These are phyloP conservation scores for Nomia melanderi DNA, from an alignment of 1,140 invertebrate species.

Conservation along the genomic window DNA sequence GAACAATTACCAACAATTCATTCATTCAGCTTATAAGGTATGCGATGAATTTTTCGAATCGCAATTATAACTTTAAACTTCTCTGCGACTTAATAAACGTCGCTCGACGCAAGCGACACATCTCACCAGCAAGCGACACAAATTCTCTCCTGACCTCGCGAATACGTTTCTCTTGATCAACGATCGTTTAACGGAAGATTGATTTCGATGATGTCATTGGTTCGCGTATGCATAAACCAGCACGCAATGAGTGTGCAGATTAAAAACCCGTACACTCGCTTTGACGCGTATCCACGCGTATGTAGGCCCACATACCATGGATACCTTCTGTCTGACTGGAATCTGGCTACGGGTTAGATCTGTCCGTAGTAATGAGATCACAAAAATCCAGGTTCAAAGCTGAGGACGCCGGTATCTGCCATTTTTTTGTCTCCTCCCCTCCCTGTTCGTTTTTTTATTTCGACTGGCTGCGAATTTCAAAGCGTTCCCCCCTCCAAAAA, in stretches of 20 bases:
- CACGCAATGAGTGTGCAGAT: conserved; percentile 33
- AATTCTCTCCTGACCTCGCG: conserved; percentile 3
- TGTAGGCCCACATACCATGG: conserved; percentile 4
- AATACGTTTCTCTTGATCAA: background rate
- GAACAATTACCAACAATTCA: too few species aligned
- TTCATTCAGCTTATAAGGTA: too few species aligned
- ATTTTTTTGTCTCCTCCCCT: conserved; percentile 21
- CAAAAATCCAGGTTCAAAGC: conserved; percentile 26
- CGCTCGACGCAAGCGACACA: background rate
- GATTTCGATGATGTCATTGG: conserved; percentile 35
- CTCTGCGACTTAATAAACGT: background rate
- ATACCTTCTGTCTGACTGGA: conserved; percentile 23
- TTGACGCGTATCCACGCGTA: conserved; percentile 13
- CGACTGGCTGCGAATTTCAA: background rate
- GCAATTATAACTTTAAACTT: too few species aligned
- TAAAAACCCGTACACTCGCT: conserved; percentile 12
- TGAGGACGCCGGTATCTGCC: too few species aligned
- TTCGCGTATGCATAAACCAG: conserved; percentile 5
- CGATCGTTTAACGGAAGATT: conserved; percentile 23
- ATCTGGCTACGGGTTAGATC: conserved; percentile 21
- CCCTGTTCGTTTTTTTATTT: background rate
- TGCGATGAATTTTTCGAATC: too few species aligned
- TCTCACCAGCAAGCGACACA: background rate
- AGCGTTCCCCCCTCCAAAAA: too few species aligned
- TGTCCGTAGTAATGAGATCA: conserved; percentile 1